A percentile compares a stretch with the other conserved stretches of the same genome.
Conservation (phyloP, 2,113 vertebrate genomes). For the Strigops habroptila region DNA sequence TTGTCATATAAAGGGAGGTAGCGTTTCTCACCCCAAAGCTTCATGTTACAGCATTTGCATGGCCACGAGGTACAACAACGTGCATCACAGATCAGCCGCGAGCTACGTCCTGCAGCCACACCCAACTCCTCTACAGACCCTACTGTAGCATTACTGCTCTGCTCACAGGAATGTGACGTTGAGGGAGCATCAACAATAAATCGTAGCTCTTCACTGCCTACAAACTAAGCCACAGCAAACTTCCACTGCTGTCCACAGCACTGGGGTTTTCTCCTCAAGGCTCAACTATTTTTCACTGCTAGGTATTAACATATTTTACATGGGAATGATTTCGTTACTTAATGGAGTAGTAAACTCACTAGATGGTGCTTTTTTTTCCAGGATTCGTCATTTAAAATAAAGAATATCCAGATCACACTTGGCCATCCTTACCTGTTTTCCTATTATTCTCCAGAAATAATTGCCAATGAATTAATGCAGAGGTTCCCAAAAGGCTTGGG, state of each 20-base stretch:
- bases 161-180: background rate
- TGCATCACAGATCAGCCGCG: background rate
- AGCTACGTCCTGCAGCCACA: background rate
- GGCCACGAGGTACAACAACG: background rate
- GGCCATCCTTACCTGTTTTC: background rate
- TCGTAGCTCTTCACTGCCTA: background rate
- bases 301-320: background rate
- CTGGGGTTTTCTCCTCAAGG: background rate
- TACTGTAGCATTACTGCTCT: fast-evolving
- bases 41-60: background rate
- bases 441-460: background rate
- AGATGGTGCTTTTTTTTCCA: background rate
- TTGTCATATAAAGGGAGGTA: background rate
- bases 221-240: fast-evolving
- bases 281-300: background rate
- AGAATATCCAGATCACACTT: background rate
- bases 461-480: background rate
- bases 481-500: fast-evolving
- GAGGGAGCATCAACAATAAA: background rate
- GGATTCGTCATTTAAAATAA: background rate
- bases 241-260: background rate
- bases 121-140: background rate
- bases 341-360: background rate
- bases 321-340: background rate
- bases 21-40: background rate